Evolutionary conservation across 2,888 invertebrate genomes (phyloP).

Genomic region (Coenonympha arcania): DNA sequence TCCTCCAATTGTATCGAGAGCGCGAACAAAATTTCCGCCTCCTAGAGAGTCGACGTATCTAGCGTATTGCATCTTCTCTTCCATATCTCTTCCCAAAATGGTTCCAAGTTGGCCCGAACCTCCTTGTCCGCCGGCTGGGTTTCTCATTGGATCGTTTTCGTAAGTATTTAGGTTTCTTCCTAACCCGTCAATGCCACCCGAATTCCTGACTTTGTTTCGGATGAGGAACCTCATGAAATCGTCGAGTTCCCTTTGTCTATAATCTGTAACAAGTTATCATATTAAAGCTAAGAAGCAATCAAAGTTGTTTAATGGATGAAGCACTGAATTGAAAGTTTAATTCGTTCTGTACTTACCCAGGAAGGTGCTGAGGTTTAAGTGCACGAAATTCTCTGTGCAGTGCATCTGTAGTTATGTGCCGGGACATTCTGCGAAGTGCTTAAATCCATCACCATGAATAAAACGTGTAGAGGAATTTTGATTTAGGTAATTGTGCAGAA

Average conservation of each 20-base stretch:
- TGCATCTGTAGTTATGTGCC: conserved; percentile 20
- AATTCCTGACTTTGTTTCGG: conserved; percentile 38
- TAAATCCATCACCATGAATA: conserved; percentile 25
- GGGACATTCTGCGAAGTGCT: conserved; percentile 23
- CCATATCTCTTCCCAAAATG: conserved; percentile 30
- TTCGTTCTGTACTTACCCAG: conserved; percentile 23
- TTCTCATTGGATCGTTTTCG: conserved; percentile 37
- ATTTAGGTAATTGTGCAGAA: conserved; percentile 11
- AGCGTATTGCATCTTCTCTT: conserved; percentile 27
- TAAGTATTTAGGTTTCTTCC: conserved; percentile 42
- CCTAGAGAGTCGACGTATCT: conserved; percentile 48
- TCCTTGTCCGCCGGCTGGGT: conserved; percentile 30
- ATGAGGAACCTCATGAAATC: conserved; percentile 50
- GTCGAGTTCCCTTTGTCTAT: conserved; percentile 48
- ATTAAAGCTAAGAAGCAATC: not conserved
- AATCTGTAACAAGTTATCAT: conserved; percentile 49
- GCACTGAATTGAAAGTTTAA: not conserved
- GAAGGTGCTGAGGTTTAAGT: conserved; percentile 7
- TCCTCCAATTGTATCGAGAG: conserved; percentile 59
- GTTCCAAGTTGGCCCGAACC: conserved; percentile 38
- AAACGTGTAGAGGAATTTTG: conserved; percentile 14
- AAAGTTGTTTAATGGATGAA: not conserved
- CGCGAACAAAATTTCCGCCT: conserved; percentile 57
- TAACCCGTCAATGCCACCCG: conserved; percentile 36
- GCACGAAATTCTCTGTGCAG: conserved; percentile 22